Evolutionary conservation across 1,140 invertebrate species (phyloP).

Genomic region (Wasmannia auropunctata): DNA sequence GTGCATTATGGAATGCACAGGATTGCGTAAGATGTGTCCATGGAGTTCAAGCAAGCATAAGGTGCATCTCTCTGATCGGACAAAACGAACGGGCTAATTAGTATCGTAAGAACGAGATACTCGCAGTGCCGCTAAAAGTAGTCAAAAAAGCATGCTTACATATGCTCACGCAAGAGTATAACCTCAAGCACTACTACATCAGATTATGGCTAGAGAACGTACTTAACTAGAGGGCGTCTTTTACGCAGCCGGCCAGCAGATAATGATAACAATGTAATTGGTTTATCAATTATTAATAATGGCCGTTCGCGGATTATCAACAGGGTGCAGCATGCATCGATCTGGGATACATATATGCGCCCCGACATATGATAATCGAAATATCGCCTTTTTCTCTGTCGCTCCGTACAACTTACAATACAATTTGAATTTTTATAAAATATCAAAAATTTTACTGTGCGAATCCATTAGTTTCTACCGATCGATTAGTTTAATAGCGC

Average conservation of each 20-base stretch:
- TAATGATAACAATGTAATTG: slow-evolving; percentile 73
- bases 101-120: slow-evolving; percentile 52
- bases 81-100: slow-evolving; percentile 68
- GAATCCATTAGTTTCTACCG: not conserved
- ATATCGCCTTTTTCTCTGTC: not conserved
- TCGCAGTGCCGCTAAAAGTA: slow-evolving; percentile 50
- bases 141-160: slow-evolving; percentile 62
- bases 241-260: slow-evolving; percentile 40
- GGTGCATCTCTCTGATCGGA: slow-evolving; percentile 16
- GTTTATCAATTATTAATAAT: slow-evolving; percentile 78
- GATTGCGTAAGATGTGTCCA: slow-evolving; percentile 6
- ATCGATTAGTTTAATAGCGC: not conserved
- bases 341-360: not conserved
- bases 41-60: slow-evolving; percentile 39
- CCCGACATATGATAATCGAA: slow-evolving; percentile 37
- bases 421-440: slow-evolving; percentile 18
- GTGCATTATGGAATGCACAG: slow-evolving; percentile 10
- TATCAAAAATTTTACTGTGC: not conserved
- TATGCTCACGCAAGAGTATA: slow-evolving; percentile 60
- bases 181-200: slow-evolving; percentile 59
- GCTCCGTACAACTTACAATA: not conserved
- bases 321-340: not conserved
- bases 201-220: slow-evolving; percentile 67
- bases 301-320: slow-evolving; percentile 49
- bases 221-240: slow-evolving; percentile 35